Evolutionary conservation across 2,797 vertebrate species (phyloP).

Genomic region (Cirrhinus molitorella): DNA sequence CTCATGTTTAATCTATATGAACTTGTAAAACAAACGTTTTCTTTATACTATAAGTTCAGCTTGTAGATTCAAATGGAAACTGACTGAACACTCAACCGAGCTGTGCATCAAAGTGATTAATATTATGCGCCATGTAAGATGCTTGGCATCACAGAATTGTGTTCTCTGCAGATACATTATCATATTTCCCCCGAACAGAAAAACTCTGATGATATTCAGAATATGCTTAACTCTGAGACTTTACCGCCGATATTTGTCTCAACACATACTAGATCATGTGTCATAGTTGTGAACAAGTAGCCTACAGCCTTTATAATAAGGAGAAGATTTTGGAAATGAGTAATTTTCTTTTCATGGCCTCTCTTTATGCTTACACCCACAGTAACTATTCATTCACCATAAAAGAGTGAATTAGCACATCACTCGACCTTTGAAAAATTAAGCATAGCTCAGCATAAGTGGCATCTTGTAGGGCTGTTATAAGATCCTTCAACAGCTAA

Average conservation of each 20-base stretch:
- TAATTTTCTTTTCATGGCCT: conserved; percentile 25
- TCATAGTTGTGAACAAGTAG: conserved; percentile 21
- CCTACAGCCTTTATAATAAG: conserved; percentile 14
- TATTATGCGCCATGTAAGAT: not conserved
- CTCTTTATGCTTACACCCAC: conserved; percentile 26
- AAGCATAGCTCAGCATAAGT: conserved; percentile 5
- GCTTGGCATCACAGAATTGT: not conserved
- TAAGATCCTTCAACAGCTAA: not conserved
- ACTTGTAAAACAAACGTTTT: not conserved
- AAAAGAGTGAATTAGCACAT: conserved; percentile 30
- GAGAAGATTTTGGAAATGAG: conserved; percentile 14
- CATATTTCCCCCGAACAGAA: not conserved
- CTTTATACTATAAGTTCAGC: not conserved
- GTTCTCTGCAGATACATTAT: not conserved
- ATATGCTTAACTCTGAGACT: not conserved
- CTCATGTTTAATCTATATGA: not conserved
- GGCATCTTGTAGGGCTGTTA: not conserved
- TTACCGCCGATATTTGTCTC: not conserved
- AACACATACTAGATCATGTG: conserved; percentile 10
- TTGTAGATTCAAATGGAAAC: not conserved
- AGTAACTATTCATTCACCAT: conserved; percentile 18
- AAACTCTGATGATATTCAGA: not conserved
- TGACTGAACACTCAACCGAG: not conserved
- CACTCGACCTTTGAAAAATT: not conserved
- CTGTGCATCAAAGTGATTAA: not conserved